Evolutionary conservation across 2,797 vertebrate genomes (phyloP).

Genomic region (Ataeniobius toweri): DNA sequence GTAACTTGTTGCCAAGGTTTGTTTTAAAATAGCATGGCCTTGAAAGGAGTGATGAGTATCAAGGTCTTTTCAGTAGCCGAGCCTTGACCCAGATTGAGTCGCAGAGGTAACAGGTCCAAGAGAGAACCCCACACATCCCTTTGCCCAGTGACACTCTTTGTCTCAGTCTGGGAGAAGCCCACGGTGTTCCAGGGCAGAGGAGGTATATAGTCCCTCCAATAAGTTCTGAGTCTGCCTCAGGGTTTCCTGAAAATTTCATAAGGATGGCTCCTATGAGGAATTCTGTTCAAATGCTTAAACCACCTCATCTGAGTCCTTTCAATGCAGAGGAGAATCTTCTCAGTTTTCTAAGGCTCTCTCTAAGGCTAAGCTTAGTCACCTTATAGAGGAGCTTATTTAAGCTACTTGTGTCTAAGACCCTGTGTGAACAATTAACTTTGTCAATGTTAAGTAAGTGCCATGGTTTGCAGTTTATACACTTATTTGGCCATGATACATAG

Average conservation of each 20-base stretch:
- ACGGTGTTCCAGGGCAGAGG: not conserved
- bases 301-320: too few relatives aligned
- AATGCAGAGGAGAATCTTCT: too few relatives aligned
- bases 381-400: not conserved
- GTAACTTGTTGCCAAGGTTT: conserved; percentile 5
- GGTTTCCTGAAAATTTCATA: not conserved
- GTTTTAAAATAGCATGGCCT: not conserved
- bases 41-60: not conserved
- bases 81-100: not conserved
- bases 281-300: not conserved
- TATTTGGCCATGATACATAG: not conserved
- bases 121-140: not conserved
- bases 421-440: not conserved
- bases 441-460: not conserved
- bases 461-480: not conserved
- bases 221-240: too few relatives aligned
- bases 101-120: not conserved
- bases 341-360: too few relatives aligned
- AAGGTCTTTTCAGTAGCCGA: not conserved
- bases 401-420: not conserved
- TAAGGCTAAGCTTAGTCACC: not conserved
- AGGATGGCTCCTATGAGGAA: not conserved
- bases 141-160: not conserved
- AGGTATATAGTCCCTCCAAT: not conserved
- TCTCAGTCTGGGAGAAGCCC: not conserved